Percentiles rank a stretch among this genome's conserved stretches.
Evolutionary conservation across 2,888 invertebrate genomes (phyloP).

Genomic region (Didymodactylos carnosus): DNA sequence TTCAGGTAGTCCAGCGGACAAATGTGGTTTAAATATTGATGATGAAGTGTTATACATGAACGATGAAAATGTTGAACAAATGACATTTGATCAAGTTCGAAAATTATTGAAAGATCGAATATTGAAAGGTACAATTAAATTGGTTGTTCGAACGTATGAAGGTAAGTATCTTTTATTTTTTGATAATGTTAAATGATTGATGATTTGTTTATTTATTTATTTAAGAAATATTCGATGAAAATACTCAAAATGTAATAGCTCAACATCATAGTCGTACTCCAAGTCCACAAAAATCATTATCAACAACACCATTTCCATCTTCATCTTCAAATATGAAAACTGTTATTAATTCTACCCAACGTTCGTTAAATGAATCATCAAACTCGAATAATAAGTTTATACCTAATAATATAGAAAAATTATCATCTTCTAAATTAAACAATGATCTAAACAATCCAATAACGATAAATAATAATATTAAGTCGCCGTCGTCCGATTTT

Average conservation of each 20-base stretch:
- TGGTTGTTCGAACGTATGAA: background rate
- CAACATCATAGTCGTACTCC: background rate
- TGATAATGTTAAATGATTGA: no score
- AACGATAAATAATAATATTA: no score
- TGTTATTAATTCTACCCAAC: no score
- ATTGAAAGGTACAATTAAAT: background rate
- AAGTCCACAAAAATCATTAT: background rate
- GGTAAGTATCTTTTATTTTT: background rate
- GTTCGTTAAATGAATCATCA: no score
- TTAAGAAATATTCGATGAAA: background rate
- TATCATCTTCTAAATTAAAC: no score
- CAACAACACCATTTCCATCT: background rate
- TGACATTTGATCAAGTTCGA: constrained; percentile 11
- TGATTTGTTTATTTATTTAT: background rate
- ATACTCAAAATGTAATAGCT: background rate
- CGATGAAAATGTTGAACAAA: background rate
- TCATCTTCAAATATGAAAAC: no score
- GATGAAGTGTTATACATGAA: constrained; percentile 9
- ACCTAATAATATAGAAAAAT: no score
- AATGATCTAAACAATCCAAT: no score
- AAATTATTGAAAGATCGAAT: constrained; percentile 9
- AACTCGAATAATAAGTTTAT: no score
- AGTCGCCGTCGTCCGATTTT: no score
- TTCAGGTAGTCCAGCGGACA: constrained; percentile 7
- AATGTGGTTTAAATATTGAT: constrained; percentile 5